Evolutionary conservation across 2,797 vertebrate genomes (phyloP), one percentile per base, ranked within the genome.

Genomic region (Melanotaenia nigrans): DNA sequence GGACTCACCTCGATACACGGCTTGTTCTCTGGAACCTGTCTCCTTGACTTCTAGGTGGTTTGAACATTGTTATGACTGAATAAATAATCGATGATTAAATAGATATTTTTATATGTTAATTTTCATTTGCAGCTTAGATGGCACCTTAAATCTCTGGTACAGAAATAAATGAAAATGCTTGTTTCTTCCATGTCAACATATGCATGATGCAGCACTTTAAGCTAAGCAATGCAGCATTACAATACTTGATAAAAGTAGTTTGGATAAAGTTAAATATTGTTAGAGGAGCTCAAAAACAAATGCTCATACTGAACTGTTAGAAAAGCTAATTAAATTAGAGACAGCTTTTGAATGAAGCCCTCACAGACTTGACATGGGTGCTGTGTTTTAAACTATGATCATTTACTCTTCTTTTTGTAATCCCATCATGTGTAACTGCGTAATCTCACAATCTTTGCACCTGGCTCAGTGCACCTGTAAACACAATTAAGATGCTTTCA

Each of bases 401-500:
- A 65, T 54, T 81, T 78, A 54, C 47, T 55, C 33, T 57, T 62
- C 45, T 25, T 79, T 54, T 32, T 59, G 40, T 78, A 83, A 90
- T 86, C 72, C 61, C 22, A 20, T 83, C 70, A 74, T 74, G 73
- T 73, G 68, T 68, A 67, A 61, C 78, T 36, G 47, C 22, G 49
- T 83, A 84, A 87, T 86, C 84, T 82, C 65, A 7, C 70, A 13
- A 72, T 87, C 78, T 77, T 61, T 69, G 58, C 67, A 56, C 73
- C 73, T 30, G 73, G 74, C 79, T 83, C 71, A 66, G 8, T 71
- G 69, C 79, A 87, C 85, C 78, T 86, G 77, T 68, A 84, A 87
- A 79, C 76, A 82, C 77, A 86, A 84, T 87, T 73, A 83, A 81
- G 69, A 79, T 66, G 73, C 81, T 78, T 85, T 81, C 68, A 74